Conservation (phyloP, 2,113 vertebrate genomes). For the Strigops habroptila region DNA sequence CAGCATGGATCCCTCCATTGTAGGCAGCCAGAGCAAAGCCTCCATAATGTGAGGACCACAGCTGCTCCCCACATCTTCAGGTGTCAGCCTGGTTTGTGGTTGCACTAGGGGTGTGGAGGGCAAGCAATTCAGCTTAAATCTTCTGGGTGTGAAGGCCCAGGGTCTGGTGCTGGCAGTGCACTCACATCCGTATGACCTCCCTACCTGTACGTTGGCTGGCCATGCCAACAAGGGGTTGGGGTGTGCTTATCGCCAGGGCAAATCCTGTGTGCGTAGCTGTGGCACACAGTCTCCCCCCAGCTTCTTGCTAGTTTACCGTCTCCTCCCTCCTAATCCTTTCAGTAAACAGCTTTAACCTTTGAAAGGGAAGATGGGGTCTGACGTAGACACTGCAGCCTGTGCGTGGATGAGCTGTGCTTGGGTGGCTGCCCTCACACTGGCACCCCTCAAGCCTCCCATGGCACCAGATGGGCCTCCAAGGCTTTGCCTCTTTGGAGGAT, state of each 20-base stretch:
- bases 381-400: neutral
- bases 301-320: neutral
- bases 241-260: neutral
- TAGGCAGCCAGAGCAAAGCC: neutral
- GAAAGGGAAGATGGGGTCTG: neutral
- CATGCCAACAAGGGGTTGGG: neutral
- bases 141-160: neutral
- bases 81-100: neutral
- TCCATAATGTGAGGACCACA: neutral
- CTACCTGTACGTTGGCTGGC: neutral
- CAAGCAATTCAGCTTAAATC: neutral
- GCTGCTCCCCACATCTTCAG: neutral
- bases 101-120: neutral
- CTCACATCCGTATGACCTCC: neutral
- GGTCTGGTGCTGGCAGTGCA: neutral
- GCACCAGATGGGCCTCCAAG: neutral
- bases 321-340: slow-evolving; percentile 34
- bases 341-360: neutral
- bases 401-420: neutral
- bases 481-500: neutral
- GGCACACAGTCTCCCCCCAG: neutral
- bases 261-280: neutral
- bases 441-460: rapidly evolving
- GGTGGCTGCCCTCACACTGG: neutral
- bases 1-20: neutral